Base-by-base conservation (phyloP, 2,888 invertebrate species). In the Papilio gigon region DNA sequence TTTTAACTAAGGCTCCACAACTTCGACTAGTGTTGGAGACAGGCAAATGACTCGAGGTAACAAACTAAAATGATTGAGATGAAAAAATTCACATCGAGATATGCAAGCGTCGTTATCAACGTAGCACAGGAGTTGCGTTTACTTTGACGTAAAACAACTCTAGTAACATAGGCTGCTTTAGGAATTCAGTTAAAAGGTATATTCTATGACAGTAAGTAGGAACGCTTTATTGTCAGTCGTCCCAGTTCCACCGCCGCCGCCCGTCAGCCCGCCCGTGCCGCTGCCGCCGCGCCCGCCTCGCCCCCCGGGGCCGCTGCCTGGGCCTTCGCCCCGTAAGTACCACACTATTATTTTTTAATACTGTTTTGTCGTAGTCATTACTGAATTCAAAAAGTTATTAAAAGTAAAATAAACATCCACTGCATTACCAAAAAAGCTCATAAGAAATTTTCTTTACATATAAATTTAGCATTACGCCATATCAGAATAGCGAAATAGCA, bases 241-340 rank as follows among this genome's bases (percentile, higher is more conserved):
- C 9, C 53, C 53, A n/a, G 3, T 56, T 8, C 53, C 53, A 8
- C 75, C 76, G 1, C 77, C 75, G 76, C 77, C 79, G 14, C 77
- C 76, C 42, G 35, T 71, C 2, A 25, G 20, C 35, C 60, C 60
- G 40, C 60, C 60, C 9, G 30, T 56, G n/a, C 53, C 68, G 35
- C 59, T 68, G 8, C 25, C 70, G 4, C 47, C 50, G 9, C 50
- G 25, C 17, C 56, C 37, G 4, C 56, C n/a, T 8, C 27, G 17
- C 64, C 65, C 14, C 59, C 67, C 75, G 3, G 83, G 85, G 4
- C 89, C 89, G 0, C 78, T 90, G 0, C 90, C 90, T 0, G 90
- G 89, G 70, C 88, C 89, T 4, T 74, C 81, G 17, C 90, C 90
- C 60, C 90, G 90, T 90, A 80, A 88, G 90, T 81, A 65, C 27